These are phyloP conservation scores for Gymnobelideus leadbeateri DNA, from an alignment of 2,113 vertebrate genomes.

Conservation along the genomic window DNA sequence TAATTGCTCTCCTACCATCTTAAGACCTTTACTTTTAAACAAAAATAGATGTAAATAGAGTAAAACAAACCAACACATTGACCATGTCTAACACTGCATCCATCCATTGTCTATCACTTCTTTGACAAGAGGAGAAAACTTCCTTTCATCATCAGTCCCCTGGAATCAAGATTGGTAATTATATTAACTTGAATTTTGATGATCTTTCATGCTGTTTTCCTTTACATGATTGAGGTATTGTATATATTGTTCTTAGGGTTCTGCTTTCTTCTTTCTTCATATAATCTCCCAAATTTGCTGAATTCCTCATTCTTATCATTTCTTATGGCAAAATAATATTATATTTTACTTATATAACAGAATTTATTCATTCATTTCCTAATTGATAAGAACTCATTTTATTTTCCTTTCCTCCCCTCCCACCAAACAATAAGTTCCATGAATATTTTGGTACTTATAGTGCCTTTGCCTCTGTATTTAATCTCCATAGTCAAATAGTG, in stretches of 20 bases:
- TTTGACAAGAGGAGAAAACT: background rate
- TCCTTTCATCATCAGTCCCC: background rate
- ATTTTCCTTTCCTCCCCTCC: background rate
- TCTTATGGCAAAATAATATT: background rate
- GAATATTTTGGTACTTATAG: background rate
- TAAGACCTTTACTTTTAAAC: background rate
- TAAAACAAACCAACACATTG: background rate
- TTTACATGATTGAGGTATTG: background rate
- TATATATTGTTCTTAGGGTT: background rate
- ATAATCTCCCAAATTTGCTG: background rate
- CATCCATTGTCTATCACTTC: background rate
- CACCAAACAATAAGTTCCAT: background rate
- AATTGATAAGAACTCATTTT: background rate
- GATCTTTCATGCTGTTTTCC: background rate
- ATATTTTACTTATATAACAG: background rate
- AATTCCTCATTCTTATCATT: background rate
- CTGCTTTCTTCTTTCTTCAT: background rate
- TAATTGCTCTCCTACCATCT: background rate
- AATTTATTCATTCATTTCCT: background rate
- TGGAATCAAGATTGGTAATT: background rate
- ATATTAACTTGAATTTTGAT: background rate
- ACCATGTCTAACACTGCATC: background rate
- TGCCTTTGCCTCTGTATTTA: background rate
- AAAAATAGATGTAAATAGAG: background rate
- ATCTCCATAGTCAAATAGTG: background rate